A percentile compares a stretch with the other conserved stretches of the same genome.
Evolutionary conservation across 2,888 invertebrate genomes (phyloP).

Genomic region (Tetragonula carbonaria): DNA sequence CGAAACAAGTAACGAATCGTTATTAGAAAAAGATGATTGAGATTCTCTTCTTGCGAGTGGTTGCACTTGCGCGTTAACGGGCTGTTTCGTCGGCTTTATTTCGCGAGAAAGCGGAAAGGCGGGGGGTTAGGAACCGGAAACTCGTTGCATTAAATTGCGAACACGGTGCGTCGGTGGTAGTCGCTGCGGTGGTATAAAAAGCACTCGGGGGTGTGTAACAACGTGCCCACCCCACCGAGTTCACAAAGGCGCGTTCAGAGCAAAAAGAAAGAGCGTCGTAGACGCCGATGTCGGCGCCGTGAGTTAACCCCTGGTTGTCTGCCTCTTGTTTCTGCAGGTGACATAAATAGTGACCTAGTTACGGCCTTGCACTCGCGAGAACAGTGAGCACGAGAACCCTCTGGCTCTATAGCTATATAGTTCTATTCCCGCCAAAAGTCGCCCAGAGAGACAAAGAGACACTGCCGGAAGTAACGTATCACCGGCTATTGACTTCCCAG

Average conservation of each 20-base stretch:
- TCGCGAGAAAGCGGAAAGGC: neutral
- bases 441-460: conserved; percentile 16
- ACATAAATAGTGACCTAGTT: conserved; percentile 73
- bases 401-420: conserved; percentile 35
- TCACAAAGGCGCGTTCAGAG: conserved; percentile 33
- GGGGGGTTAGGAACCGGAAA: conserved; percentile 17
- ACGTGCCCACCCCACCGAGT: neutral
- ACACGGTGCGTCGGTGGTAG: conserved; percentile 10
- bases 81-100: conserved; percentile 41
- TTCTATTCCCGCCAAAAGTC: neutral
- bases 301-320: conserved; percentile 54
- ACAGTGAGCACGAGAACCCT: conserved; percentile 58
- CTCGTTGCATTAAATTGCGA: conserved; percentile 43
- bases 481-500: conserved; percentile 6
- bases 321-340: conserved; percentile 68
- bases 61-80: neutral
- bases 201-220: conserved; percentile 16
- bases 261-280: conserved; percentile 48
- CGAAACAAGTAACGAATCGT: too few relatives aligned
- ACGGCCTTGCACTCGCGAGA: conserved; percentile 42
- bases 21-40: conserved; percentile 15
- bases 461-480: conserved; percentile 16
- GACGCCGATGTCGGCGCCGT: conserved; percentile 42
- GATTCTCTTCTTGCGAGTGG: conserved; percentile 25
- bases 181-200: conserved; percentile 7